Percentiles rank a stretch among this genome's conserved stretches.
phyloP scores from a whole-genome alignment of 2,113 vertebrate genomes.

The Corydoras maculifer region DNA sequence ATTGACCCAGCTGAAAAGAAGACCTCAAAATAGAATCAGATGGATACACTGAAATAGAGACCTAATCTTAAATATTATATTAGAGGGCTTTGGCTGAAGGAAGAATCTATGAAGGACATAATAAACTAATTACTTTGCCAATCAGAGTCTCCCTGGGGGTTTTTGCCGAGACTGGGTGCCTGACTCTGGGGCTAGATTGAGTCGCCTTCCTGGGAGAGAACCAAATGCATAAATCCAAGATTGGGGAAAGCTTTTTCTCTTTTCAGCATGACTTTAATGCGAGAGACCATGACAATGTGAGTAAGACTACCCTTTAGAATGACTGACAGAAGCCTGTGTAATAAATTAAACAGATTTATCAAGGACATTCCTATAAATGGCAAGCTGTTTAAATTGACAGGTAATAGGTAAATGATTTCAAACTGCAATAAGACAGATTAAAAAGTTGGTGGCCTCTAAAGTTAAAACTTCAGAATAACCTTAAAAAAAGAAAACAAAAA shows the following conservation, averaged over 20 bases:
- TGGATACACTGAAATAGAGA: slow-evolving; percentile 61
- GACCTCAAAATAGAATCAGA: slow-evolving; percentile 59
- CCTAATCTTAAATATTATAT: slow-evolving; percentile 66
- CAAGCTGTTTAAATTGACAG: slow-evolving; percentile 20
- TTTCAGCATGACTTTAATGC: slow-evolving; percentile 58
- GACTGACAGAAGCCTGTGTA: slow-evolving; percentile 24
- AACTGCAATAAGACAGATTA: slow-evolving; percentile 13
- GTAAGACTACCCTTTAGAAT: slow-evolving; percentile 27
- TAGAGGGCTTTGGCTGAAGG: slow-evolving; percentile 59
- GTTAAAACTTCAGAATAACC: slow-evolving; percentile 9
- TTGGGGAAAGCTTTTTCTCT: slow-evolving; percentile 60
- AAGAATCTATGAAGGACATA: slow-evolving; percentile 60
- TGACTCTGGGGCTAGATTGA: slow-evolving; percentile 45
- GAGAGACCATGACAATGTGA: slow-evolving; percentile 62
- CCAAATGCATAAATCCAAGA: slow-evolving; percentile 61
- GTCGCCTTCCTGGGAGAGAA: slow-evolving; percentile 41
- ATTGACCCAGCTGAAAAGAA: slow-evolving; percentile 54
- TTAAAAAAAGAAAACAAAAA: not conserved
- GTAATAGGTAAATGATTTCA: slow-evolving; percentile 47
- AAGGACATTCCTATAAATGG: slow-evolving; percentile 57
- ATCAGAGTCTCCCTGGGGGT: slow-evolving; percentile 63
- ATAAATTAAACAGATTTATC: slow-evolving; percentile 69
- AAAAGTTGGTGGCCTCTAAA: slow-evolving; percentile 14
- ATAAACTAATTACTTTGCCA: slow-evolving; percentile 70
- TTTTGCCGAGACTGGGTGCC: slow-evolving; percentile 43